phyloP scores from a whole-genome alignment of 2,888 invertebrate species.

The Pollenia amentaria region DNA sequence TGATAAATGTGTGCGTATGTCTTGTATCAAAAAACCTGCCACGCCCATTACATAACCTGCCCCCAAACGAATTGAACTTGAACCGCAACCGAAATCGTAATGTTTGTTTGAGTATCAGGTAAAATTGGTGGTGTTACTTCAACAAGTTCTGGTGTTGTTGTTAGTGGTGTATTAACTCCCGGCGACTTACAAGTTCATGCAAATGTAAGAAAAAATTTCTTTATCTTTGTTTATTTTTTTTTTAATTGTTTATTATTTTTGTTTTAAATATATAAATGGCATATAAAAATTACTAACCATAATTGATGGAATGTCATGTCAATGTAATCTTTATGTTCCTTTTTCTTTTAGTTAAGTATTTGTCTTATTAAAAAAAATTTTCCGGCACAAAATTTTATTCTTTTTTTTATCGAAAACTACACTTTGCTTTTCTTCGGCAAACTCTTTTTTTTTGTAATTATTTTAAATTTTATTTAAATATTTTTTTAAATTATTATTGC shows the following conservation, averaged over 20 bases:
- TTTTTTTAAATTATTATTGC: slow-evolving; percentile 8
- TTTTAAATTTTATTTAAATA: slow-evolving; percentile 1
- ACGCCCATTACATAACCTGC: slow-evolving; percentile 34
- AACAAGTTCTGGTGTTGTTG: slow-evolving; percentile 74
- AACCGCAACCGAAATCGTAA: slow-evolving; percentile 1
- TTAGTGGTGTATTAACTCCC: slow-evolving; percentile 79
- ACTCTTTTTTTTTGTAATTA: neutral
- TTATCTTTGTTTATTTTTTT: slow-evolving; percentile 71
- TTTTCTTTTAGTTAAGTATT: neutral
- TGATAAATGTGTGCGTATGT: slow-evolving; percentile 2
- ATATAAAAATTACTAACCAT: slow-evolving; percentile 67
- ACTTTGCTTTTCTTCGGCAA: slow-evolving; percentile 39
- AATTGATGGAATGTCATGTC: slow-evolving; percentile 54
- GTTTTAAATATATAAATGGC: slow-evolving; percentile 10
- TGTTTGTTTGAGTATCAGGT: slow-evolving; percentile 78
- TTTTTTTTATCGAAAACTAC: slow-evolving; percentile 20
- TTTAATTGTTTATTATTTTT: slow-evolving; percentile 8
- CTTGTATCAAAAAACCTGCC: slow-evolving; percentile 3
- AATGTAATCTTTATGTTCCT: slow-evolving; percentile 26
- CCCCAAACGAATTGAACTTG: neutral
- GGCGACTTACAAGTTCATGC: slow-evolving; percentile 84
- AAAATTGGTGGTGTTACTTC: slow-evolving; percentile 80
- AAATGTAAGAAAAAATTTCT: slow-evolving; percentile 82
- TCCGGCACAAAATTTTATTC: slow-evolving; percentile 48
- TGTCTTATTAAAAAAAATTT: slow-evolving; percentile 27